Conservation (phyloP, 2,888 invertebrate species). For the Netelia inedita region DNA sequence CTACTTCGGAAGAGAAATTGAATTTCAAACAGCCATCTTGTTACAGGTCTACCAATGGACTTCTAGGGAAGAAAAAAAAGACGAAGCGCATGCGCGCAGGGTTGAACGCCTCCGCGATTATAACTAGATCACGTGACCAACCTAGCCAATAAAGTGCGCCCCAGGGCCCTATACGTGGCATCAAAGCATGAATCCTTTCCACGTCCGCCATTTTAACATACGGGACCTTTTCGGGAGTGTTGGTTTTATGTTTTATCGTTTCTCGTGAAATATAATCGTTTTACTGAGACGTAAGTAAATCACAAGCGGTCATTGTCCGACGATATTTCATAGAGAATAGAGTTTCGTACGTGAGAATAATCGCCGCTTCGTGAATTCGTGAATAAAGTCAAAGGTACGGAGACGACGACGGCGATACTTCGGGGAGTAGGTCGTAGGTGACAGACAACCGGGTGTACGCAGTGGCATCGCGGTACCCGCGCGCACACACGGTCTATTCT, state of each 20-base stretch:
- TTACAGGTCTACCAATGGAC: slow-evolving; percentile 10
- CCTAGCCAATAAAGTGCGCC: slow-evolving; percentile 78
- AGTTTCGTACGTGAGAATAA: slow-evolving; percentile 71
- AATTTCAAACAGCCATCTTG: slow-evolving; percentile 19
- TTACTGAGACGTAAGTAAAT: slow-evolving; percentile 85
- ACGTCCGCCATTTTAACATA: slow-evolving; percentile 95
- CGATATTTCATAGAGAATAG: slow-evolving; percentile 70
- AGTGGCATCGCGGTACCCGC: slow-evolving; percentile 75
- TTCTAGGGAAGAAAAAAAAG: slow-evolving; percentile 28
- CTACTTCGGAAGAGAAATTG: not conserved
- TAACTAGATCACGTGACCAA: slow-evolving; percentile 76
- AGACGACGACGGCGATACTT: slow-evolving; percentile 3
- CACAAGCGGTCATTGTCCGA: slow-evolving; percentile 65
- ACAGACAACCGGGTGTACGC: slow-evolving; percentile 82
- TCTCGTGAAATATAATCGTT: slow-evolving; percentile 87
- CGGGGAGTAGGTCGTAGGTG: slow-evolving; percentile 83
- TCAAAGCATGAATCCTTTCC: slow-evolving; percentile 90
- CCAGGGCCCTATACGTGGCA: slow-evolving; percentile 91
- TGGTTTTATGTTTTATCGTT: slow-evolving; percentile 90
- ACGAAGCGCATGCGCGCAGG: slow-evolving; percentile 54
- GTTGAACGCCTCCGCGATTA: slow-evolving; percentile 53
- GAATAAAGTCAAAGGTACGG: slow-evolving; percentile 28
- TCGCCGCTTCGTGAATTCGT: not conserved
- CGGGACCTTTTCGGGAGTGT: slow-evolving; percentile 90
- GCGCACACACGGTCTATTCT: slow-evolving; percentile 48